phyloP scores from a whole-genome alignment of 2,888 invertebrate genomes.

The Hyalella azteca region DNA sequence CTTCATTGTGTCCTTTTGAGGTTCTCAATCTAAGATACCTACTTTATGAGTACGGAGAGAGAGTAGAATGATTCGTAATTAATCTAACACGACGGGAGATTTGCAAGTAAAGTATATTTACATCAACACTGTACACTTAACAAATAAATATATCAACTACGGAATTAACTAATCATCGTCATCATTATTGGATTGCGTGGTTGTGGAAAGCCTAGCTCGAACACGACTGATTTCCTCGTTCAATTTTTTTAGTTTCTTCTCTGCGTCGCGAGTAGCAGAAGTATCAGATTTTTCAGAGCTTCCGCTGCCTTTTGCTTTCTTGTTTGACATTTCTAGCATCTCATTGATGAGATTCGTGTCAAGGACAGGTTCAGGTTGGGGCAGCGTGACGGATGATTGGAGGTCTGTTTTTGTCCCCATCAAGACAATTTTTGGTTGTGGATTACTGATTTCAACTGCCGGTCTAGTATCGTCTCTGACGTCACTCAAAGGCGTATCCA shows the following conservation, averaged over 20 bases:
- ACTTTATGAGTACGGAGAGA: no score
- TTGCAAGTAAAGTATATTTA: background rate
- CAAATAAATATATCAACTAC: background rate
- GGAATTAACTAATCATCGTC: slow-evolving; percentile 16
- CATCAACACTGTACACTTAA: background rate
- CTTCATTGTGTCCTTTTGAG: no score
- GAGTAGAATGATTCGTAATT: no score
- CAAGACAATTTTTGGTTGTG: background rate
- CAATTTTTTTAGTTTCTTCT: background rate
- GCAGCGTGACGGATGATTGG: background rate
- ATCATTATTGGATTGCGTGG: background rate
- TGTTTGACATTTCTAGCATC: background rate
- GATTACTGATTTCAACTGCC: slow-evolving; percentile 4
- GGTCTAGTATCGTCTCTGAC: background rate
- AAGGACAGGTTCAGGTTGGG: background rate
- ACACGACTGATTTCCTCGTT: background rate
- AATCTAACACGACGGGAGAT: no score
- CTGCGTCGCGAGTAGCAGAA: background rate
- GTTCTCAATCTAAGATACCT: no score
- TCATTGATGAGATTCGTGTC: background rate
- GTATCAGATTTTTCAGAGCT: slow-evolving; percentile 10
- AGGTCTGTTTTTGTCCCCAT: background rate
- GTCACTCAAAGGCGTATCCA: slow-evolving; percentile 12
- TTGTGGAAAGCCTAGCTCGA: background rate
- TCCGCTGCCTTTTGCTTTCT: background rate